Evolutionary conservation across 2,888 invertebrate genomes (phyloP).

Genomic region (Suillia variegata): DNA sequence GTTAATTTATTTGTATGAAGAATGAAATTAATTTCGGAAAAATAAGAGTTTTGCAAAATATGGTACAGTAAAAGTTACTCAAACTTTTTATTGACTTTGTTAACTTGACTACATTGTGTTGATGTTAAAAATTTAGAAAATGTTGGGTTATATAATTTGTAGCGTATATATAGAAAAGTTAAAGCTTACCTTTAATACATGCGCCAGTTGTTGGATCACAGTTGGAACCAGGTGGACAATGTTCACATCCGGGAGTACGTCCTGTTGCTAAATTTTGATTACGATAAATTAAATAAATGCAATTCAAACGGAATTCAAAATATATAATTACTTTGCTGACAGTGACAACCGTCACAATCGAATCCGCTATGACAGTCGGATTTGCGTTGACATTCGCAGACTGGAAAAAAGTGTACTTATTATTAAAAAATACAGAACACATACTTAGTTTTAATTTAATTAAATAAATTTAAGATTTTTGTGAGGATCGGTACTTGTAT

Average conservation of each 20-base stretch:
- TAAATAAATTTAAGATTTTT: too few species aligned
- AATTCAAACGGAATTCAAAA: too few species aligned
- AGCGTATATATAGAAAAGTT: not conserved
- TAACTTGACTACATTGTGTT: not conserved
- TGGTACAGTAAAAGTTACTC: not conserved
- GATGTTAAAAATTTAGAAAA: not conserved
- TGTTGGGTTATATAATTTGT: not conserved
- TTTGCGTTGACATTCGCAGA: conserved; percentile 69
- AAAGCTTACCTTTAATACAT: conserved; percentile 83
- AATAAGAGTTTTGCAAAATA: not conserved
- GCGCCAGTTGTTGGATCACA: conserved; percentile 82
- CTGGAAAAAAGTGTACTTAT: conserved; percentile 29
- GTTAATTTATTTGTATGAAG: not conserved
- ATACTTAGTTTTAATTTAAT: too few species aligned
- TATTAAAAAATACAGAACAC: conserved; percentile 9
- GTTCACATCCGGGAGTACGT: conserved; percentile 68
- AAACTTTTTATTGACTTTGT: not conserved
- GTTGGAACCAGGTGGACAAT: conserved; percentile 77
- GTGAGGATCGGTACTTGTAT: too few species aligned
- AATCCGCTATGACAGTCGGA: conserved; percentile 69
- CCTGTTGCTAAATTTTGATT: conserved; percentile 42
- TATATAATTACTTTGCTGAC: conserved; percentile 64
- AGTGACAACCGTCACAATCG: conserved; percentile 75
- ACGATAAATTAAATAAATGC: too few species aligned
- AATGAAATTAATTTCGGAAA: not conserved